Conservation (phyloP, 2,113 vertebrate genomes). For the Madoqua kirkii region DNA sequence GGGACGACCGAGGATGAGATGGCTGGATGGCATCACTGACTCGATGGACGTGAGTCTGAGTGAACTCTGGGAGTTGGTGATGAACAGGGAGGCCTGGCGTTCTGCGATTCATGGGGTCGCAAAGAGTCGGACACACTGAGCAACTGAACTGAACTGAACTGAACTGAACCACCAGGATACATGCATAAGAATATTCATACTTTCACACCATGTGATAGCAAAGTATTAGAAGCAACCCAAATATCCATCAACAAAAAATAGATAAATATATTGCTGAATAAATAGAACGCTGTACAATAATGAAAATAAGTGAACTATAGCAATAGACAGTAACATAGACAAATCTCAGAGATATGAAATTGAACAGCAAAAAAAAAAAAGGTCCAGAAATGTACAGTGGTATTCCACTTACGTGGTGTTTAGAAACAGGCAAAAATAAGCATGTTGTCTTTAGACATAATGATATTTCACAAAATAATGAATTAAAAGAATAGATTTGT, state of each 20-base stretch:
- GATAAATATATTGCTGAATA: neutral
- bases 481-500: neutral
- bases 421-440: neutral
- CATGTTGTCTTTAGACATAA: neutral
- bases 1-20: no score
- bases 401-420: neutral
- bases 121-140: no score
- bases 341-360: neutral
- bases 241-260: neutral
- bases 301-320: neutral
- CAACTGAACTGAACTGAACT: neutral
- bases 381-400: neutral
- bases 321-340: neutral
- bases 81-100: no score
- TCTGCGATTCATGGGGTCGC: no score
- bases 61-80: no score
- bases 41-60: no score
- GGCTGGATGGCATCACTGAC: no score
- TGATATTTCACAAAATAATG: neutral
- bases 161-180: neutral
- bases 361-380: neutral
- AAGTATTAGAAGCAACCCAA: neutral
- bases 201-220: neutral
- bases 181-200: neutral
- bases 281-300: neutral